phyloP scores from a whole-genome alignment of 2,888 invertebrate species.

The Idaea dimidiata region DNA sequence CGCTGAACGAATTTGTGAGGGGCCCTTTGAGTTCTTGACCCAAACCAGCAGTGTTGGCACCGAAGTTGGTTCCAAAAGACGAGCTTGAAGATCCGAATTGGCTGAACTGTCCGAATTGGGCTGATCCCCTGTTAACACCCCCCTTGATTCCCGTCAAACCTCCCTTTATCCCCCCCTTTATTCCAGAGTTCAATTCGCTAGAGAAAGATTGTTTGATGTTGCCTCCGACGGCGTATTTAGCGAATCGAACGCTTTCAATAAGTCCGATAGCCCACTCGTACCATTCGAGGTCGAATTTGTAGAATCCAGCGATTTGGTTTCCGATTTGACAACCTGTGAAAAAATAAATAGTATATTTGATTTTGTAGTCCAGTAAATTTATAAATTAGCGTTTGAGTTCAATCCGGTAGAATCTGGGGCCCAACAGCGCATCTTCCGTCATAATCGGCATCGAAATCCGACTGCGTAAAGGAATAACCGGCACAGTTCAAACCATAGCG shows the following conservation, averaged over 20 bases:
- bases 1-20: constrained; percentile 57
- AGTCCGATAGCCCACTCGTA: constrained; percentile 75
- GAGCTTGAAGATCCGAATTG: constrained; percentile 37
- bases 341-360: constrained; percentile 3
- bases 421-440: too few species aligned
- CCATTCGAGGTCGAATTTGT: constrained; percentile 83
- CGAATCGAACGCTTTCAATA: constrained; percentile 61
- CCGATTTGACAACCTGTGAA: constrained; percentile 73
- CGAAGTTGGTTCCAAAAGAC: constrained; percentile 24
- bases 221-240: constrained; percentile 48
- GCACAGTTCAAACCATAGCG: too few species aligned
- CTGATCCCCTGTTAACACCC: constrained; percentile 11
- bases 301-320: constrained; percentile 81
- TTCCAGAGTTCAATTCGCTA: constrained; percentile 34
- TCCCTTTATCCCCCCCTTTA: constrained; percentile 36
- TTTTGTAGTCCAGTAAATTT: too few species aligned
- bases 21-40: constrained; percentile 53
- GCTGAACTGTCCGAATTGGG: constrained; percentile 36
- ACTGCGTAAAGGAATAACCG: too few species aligned
- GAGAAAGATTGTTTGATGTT: constrained; percentile 43
- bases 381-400: too few species aligned
- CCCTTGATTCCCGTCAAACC: constrained; percentile 22
- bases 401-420: too few species aligned
- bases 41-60: constrained; percentile 30
- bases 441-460: too few species aligned